A percentile compares a stretch with the other conserved stretches of the same genome.
phyloP scores from a whole-genome alignment of 2,797 vertebrate genomes.

The Sebastes paucispinis region DNA sequence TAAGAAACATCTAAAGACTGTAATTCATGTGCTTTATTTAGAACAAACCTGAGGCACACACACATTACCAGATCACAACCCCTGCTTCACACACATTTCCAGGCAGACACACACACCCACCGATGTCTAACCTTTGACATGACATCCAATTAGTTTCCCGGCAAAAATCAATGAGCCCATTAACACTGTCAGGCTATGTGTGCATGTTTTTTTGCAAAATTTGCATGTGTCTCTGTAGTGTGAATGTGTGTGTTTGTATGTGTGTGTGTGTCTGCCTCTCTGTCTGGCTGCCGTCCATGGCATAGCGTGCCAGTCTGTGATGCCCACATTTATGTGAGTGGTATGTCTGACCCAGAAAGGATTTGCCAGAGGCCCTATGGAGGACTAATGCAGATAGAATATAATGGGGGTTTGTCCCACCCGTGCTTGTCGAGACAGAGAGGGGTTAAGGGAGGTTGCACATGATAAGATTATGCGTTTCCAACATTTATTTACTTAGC shows the following conservation, averaged over 20 bases:
- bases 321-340: slow-evolving; percentile 62
- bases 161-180: slow-evolving; percentile 55
- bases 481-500: neutral
- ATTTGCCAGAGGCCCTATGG: slow-evolving; percentile 65
- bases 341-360: slow-evolving; percentile 75
- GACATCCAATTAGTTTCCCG: slow-evolving; percentile 39
- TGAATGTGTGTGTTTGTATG: neutral
- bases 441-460: slow-evolving; percentile 31
- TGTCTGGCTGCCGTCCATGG: slow-evolving; percentile 40
- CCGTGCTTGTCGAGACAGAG: slow-evolving; percentile 35
- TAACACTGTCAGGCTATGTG: slow-evolving; percentile 24
- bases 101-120: slow-evolving; percentile 13
- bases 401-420: slow-evolving; percentile 37
- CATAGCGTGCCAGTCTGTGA: slow-evolving; percentile 55
- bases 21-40: neutral
- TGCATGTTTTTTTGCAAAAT: slow-evolving; percentile 13
- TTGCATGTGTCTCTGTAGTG: neutral
- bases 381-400: slow-evolving; percentile 48
- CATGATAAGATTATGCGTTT: slow-evolving; percentile 16
- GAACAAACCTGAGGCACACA: neutral
- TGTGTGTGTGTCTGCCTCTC: neutral
- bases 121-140: slow-evolving; percentile 40
- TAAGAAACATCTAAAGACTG: neutral
- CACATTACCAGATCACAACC: neutral
- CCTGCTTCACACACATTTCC: neutral